Percentiles rank a stretch among this genome's conserved stretches.
These are phyloP conservation scores for Microhierax caerulescens DNA, from an alignment of 2,797 vertebrate species.

Conservation along the genomic window DNA sequence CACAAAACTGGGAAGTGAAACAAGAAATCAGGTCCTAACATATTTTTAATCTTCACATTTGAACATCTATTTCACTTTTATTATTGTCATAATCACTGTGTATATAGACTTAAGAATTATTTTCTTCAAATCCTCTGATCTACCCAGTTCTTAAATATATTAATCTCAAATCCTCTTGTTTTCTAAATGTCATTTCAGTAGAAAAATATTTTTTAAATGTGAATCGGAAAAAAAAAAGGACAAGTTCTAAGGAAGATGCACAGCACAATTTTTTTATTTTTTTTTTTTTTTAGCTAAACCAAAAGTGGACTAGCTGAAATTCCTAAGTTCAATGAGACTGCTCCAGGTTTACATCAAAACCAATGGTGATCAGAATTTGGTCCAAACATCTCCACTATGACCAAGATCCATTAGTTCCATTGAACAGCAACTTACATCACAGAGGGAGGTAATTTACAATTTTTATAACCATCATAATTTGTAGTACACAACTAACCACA, in stretches of 20 bases:
- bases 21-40: background rate
- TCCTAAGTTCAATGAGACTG: background rate
- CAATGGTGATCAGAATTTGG: background rate
- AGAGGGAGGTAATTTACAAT: background rate
- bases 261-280: background rate
- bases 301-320: background rate
- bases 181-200: background rate
- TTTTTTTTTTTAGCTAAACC: background rate
- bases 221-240: background rate
- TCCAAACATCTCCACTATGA: background rate
- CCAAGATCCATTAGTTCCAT: background rate
- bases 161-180: background rate
- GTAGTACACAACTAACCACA: constrained; percentile 22
- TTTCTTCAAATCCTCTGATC: background rate
- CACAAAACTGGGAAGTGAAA: background rate
- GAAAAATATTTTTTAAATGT: background rate
- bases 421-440: background rate
- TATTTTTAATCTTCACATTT: background rate
- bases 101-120: background rate
- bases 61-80: background rate
- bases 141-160: background rate
- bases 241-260: background rate
- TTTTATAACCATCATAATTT: constrained; percentile 34
- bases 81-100: background rate
- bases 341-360: background rate